Evolutionary conservation across 2,888 invertebrate genomes (phyloP), one percentile per base, ranked within the genome.

Genomic region (Gastrophysa polygoni): DNA sequence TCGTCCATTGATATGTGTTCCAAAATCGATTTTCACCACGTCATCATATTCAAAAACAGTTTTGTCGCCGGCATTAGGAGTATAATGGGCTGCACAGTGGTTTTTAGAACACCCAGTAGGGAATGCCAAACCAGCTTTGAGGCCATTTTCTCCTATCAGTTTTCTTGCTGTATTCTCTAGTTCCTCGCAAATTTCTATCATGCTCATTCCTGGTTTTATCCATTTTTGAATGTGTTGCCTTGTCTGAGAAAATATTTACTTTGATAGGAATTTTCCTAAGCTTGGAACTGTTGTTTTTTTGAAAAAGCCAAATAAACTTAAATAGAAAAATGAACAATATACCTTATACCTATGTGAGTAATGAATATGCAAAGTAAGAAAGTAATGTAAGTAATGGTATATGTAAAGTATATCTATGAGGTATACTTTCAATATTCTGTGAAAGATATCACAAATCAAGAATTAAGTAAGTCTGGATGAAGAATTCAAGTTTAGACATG

Each of bases 41-140:
- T 99, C 99, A 76, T 98, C 96, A 75, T 93, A 93, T 70, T 92
- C 89, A 51, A 99, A 85, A 8, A 98, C 96, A 0, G 98, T 99
- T 8, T 90, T 86, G 82, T 99, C 99, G 10, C 88, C 99, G 57
- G 96, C 96, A 82, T 99, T 99, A 3, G 99, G 99, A 11, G 99
- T 99, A 78, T 99, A 99, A 84, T 99, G 99, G 54, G 99, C 99
- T 58, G 99, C 99, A 80, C 98, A 98, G 81, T 99, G 93, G 83
- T 99, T 99, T 52, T 57, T 64, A 24, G 67, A 69, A 80, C 98
- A 98, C 0, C 98, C 98, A 10, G 78, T 78, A 0, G 99, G 99
- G 81, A 99, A 99, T 6, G 95, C 95, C 63, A 95, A 82, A 0
- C 95, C 99, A 1, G 98, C 96, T 73, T 96, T 92, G 6, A 99